Evolutionary conservation across 2,797 vertebrate genomes (phyloP), one percentile per base, ranked within the genome.

Genomic region (Danio kyathit): DNA sequence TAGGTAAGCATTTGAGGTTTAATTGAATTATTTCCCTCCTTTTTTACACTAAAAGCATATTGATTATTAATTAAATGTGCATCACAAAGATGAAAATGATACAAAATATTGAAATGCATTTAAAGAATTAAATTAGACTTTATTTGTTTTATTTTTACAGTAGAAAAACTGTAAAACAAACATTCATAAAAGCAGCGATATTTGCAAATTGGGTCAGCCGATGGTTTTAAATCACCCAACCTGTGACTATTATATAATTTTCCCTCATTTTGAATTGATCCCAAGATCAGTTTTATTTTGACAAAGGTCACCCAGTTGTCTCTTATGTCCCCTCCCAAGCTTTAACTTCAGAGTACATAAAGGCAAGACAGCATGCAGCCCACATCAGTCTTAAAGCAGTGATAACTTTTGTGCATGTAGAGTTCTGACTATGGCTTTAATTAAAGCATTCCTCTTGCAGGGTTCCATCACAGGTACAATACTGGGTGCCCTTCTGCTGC

Each of bases 391-490:
- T 1, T 38, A 38, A 16, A 51, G 0, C 0, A 9, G 8, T 61
- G 38, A 40, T 61, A 8, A 3, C 16, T n/a, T n/a, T n/a, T n/a
- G n/a, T n/a, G n/a, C n/a, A 29, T 3, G 1, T 29, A 43, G 14
- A 2, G n/a, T 3, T 52, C 49, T 11, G 14, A 54, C 5, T 2
- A 87, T 87, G 87, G 7, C 19, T 70, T 3, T 83, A 5, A 16
- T 72, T 14, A 77, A 82, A 63, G 75, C 21, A 10, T 14, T 86
- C 77, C 41, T 83, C 17, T 61, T 59, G 1, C 77, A 76, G 5
- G 10, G 19, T 11, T 16, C 56, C 40, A 76, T 17, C 57, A 56
- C 54, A 4, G 29, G 74, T 10, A 59, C 74, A 12, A 29, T 90
- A 48, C 70, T 88, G 59, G 70, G 82, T 11, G 51, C 2, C 49